Evolutionary conservation across 2,888 invertebrate genomes (phyloP).

Genomic region (Eilema sororculum): DNA sequence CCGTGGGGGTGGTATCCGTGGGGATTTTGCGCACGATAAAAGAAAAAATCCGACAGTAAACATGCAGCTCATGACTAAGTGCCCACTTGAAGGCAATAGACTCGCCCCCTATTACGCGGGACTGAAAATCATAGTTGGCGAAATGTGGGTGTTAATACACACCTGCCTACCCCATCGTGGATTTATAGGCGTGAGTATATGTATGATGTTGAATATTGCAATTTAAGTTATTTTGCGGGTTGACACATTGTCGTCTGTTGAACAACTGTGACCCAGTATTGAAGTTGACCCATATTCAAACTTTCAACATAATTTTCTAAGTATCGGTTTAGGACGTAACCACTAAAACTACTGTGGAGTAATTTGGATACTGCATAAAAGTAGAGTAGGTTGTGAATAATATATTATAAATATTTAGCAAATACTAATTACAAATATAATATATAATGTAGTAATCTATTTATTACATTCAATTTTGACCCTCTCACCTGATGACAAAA

Average conservation of each 20-base stretch:
- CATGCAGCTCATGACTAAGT: too few relatives aligned
- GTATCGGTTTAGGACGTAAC: background rate
- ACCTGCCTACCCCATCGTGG: too few relatives aligned
- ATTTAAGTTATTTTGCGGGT: background rate
- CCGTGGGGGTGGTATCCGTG: too few relatives aligned
- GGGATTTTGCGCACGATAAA: too few relatives aligned
- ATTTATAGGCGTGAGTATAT: too few relatives aligned
- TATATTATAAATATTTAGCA: background rate
- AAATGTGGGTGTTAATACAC: too few relatives aligned
- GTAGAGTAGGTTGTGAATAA: background rate
- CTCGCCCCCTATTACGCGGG: too few relatives aligned
- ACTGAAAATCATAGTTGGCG: too few relatives aligned
- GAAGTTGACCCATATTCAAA: background rate
- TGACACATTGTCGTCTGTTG: background rate
- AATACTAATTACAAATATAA: too few relatives aligned
- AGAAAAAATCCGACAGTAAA: too few relatives aligned
- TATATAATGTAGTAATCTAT: background rate
- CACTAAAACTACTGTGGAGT: background rate
- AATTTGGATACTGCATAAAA: background rate
- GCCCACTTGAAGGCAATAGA: too few relatives aligned
- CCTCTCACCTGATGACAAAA: background rate
- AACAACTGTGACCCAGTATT: background rate
- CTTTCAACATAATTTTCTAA: background rate
- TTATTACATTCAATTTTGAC: background rate
- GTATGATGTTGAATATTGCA: too few relatives aligned